Percentiles rank a stretch among this genome's conserved stretches.
phyloP scores from a whole-genome alignment of 2,888 invertebrate genomes.

The Zhuqinia jingwanae region DNA sequence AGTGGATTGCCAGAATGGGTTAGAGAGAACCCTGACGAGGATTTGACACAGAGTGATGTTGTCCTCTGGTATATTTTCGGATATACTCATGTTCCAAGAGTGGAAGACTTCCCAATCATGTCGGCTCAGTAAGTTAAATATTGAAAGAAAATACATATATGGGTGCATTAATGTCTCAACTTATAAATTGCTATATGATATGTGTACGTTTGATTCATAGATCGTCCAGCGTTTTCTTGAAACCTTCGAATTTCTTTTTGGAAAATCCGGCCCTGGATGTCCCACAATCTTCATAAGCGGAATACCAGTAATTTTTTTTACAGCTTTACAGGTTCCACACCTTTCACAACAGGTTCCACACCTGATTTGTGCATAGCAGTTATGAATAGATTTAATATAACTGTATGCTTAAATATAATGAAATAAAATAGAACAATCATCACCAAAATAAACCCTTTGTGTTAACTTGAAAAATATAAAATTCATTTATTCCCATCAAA shows the following conservation, averaged over 20 bases:
- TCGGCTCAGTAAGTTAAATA: slow-evolving; percentile 29
- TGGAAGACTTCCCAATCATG: slow-evolving; percentile 60
- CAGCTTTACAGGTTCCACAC: too few relatives aligned
- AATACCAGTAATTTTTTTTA: too few relatives aligned
- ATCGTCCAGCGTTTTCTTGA: slow-evolving; percentile 13
- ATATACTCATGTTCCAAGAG: slow-evolving; percentile 38
- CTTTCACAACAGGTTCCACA: too few relatives aligned
- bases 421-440: too few relatives aligned
- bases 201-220: not conserved
- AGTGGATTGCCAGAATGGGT: slow-evolving; percentile 66
- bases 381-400: too few relatives aligned
- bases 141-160: not conserved
- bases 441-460: too few relatives aligned
- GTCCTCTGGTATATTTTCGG: slow-evolving; percentile 67
- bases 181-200: too few relatives aligned
- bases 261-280: slow-evolving; percentile 60
- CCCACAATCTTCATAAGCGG: slow-evolving; percentile 10
- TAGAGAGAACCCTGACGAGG: slow-evolving; percentile 7
- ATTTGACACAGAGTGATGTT: slow-evolving; percentile 29
- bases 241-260: slow-evolving; percentile 51
- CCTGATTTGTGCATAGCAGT: too few relatives aligned
- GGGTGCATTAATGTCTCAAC: too few relatives aligned
- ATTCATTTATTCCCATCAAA: slow-evolving; percentile 19
- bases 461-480: not conserved
- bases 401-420: too few relatives aligned